Conservation (phyloP, 1,140 invertebrate species). For the Oedothorax gibbosus region DNA sequence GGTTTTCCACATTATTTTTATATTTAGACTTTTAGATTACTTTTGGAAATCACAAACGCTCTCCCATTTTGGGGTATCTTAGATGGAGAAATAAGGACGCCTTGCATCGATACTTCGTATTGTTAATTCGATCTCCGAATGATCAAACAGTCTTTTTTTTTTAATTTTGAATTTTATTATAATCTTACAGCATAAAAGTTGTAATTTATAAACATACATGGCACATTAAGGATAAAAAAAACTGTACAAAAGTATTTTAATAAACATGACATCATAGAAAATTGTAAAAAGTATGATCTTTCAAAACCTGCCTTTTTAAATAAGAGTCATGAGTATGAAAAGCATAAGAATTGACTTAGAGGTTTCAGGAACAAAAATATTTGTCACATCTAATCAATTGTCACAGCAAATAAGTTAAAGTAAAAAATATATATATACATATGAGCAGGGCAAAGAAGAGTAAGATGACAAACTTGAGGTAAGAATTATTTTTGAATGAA, state of each 20-base stretch:
- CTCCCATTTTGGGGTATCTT: no score
- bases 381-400: constrained; percentile 4
- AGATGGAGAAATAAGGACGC: no score
- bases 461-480: background rate
- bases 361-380: constrained; percentile 53
- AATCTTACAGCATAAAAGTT: constrained; percentile 41
- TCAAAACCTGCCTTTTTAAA: constrained; percentile 37
- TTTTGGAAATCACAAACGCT: no score
- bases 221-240: constrained; percentile 47
- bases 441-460: background rate
- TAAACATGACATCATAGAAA: constrained; percentile 22
- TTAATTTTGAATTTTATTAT: constrained; percentile 33
- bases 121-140: no score
- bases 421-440: constrained; percentile 6
- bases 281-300: constrained; percentile 4
- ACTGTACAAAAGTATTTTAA: constrained; percentile 19
- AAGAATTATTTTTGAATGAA: background rate
- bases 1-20: no score
- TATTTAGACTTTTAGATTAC: no score
- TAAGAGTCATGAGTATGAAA: constrained; percentile 11
- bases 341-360: constrained; percentile 50
- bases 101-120: no score
- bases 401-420: background rate
- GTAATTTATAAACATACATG: constrained; percentile 46
- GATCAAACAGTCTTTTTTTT: no score